phyloP scores from a whole-genome alignment of 1,140 invertebrate genomes.

The Zaprionus taronus region DNA sequence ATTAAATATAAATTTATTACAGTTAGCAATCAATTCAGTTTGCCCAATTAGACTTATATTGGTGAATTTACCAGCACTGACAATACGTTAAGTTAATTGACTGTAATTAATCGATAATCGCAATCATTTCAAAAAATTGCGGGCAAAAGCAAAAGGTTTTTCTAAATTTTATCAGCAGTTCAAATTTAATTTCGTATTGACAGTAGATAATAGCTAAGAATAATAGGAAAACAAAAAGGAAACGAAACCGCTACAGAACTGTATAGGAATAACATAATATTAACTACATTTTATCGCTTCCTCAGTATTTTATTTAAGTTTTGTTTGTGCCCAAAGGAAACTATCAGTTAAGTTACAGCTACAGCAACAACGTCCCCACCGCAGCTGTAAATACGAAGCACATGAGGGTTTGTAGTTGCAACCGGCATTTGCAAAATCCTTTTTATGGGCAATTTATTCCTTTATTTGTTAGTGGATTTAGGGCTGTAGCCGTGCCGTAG shows the following conservation, averaged over 20 bases:
- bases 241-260: neutral
- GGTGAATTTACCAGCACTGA: conserved; percentile 13
- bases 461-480: conserved; percentile 82
- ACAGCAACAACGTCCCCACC: conserved; percentile 16
- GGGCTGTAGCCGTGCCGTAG: conserved; percentile 56
- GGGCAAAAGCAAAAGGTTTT: neutral
- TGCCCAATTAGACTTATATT: neutral
- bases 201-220: neutral
- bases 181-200: neutral
- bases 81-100: neutral
- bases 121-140: neutral
- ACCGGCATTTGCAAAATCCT: conserved; percentile 78
- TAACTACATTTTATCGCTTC: conserved; percentile 12
- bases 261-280: neutral
- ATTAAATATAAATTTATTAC: neutral
- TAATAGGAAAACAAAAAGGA: neutral
- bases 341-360: conserved; percentile 42
- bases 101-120: conserved; percentile 3
- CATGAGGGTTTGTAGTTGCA: conserved; percentile 69
- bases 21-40: neutral
- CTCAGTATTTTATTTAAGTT: conserved; percentile 20
- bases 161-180: neutral
- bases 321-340: conserved; percentile 27
- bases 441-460: conserved; percentile 81
- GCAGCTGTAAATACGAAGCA: conserved; percentile 71